Conservation (phyloP, 2,113 vertebrate species). For the Triplophysa rosa region DNA sequence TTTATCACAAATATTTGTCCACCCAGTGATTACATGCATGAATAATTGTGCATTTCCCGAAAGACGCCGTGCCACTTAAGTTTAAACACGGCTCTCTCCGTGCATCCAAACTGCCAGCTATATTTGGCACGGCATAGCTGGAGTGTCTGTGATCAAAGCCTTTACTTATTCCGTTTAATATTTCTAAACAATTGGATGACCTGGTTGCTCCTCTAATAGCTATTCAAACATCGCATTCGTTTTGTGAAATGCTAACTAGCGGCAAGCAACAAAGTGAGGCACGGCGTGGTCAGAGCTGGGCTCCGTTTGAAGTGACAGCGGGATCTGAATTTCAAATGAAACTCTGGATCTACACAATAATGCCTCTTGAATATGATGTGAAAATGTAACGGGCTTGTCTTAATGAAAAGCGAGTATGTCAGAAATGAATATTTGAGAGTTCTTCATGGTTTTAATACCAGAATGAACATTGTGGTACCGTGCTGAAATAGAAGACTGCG, state of each 20-base stretch:
- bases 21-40: conserved; percentile 33
- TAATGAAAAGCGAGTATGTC: conserved; percentile 78
- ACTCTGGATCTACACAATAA: conserved; percentile 90
- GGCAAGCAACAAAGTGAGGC: conserved; percentile 79
- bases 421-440: conserved; percentile 71
- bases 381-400: conserved; percentile 73
- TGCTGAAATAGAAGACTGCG: conserved; percentile 62
- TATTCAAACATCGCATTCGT: conserved; percentile 84
- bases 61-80: conserved; percentile 44
- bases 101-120: conserved; percentile 63
- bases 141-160: conserved; percentile 77
- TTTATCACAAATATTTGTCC: conserved; percentile 32
- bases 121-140: conserved; percentile 74
- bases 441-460: conserved; percentile 47
- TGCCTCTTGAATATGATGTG: conserved; percentile 65
- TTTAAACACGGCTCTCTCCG: conserved; percentile 26
- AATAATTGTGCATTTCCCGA: conserved; percentile 34
- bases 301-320: conserved; percentile 93
- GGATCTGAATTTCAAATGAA: conserved; percentile 97
- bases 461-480: conserved; percentile 71
- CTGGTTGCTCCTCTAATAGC: conserved; percentile 76
- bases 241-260: conserved; percentile 93
- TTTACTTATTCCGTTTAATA: conserved; percentile 76
- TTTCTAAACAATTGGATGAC: conserved; percentile 74
- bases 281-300: conserved; percentile 81